Evolutionary conservation across 1,140 invertebrate species (phyloP).

Genomic region (Solenopsis fugax): DNA sequence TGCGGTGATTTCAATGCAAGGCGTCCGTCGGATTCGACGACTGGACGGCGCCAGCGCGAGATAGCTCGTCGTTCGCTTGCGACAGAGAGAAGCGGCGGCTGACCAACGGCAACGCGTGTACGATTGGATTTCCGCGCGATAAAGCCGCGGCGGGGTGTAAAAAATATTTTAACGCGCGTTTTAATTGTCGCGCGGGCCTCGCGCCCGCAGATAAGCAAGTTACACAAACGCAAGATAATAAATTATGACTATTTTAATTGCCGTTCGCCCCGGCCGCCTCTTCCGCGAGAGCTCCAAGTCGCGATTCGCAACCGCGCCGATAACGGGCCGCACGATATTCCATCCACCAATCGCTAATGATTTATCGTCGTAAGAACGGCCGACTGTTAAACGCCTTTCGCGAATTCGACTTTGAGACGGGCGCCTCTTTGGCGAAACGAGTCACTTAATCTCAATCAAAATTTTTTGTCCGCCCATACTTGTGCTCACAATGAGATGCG

Average conservation of each 20-base stretch:
- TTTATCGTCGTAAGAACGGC: conserved; percentile 72
- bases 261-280: conserved; percentile 53
- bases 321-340: conserved; percentile 74
- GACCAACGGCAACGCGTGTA: conserved; percentile 21
- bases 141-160: neutral
- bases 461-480: neutral
- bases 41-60: conserved; percentile 32
- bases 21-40: conserved; percentile 81
- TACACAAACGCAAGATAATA: conserved; percentile 73
- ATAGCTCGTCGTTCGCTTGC: conserved; percentile 55
- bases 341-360: conserved; percentile 72
- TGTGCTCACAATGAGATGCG: conserved; percentile 49
- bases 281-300: conserved; percentile 68
- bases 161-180: conserved; percentile 53
- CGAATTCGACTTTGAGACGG: conserved; percentile 61
- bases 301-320: conserved; percentile 59
- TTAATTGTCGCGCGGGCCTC: conserved; percentile 68
- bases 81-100: conserved; percentile 18
- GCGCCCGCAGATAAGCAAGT: conserved; percentile 67
- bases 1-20: conserved; percentile 83
- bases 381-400: conserved; percentile 70
- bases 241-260: conserved; percentile 78
- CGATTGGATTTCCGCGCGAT: conserved; percentile 52
- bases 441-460: conserved; percentile 55
- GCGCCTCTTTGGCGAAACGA: conserved; percentile 39